Conservation (phyloP, 2,113 vertebrate species). For the Malurus melanocephalus region DNA sequence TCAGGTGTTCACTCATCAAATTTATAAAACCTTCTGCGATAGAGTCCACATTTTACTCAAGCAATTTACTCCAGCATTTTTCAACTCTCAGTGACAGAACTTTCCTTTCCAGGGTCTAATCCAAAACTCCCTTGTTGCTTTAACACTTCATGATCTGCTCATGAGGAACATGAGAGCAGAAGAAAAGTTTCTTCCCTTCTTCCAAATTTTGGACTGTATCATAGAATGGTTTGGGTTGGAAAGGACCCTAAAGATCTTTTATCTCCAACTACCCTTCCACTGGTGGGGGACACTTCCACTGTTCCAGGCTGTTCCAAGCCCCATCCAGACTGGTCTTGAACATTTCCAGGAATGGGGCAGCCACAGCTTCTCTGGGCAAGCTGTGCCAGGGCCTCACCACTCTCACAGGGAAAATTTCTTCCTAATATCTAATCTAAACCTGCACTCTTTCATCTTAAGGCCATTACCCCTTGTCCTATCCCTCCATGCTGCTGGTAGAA, state of each 20-base stretch:
- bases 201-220: background rate
- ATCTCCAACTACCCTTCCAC: background rate
- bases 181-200: background rate
- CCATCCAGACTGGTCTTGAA: background rate
- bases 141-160: background rate
- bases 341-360: background rate
- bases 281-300: background rate
- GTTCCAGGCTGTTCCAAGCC: fast-evolving
- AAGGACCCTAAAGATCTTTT: background rate
- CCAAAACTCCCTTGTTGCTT: background rate
- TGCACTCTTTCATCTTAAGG: background rate
- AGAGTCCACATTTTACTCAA: background rate
- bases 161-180: background rate
- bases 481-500: background rate
- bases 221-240: background rate
- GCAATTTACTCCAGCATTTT: background rate
- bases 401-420: background rate
- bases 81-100: background rate
- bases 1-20: background rate
- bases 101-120: background rate
- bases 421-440: background rate
- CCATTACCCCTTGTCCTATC: background rate
- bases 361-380: background rate
- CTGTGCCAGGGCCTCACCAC: background rate
- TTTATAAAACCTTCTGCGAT: background rate